Evolutionary conservation across 2,113 vertebrate genomes (phyloP), one percentile per base, ranked within the genome.

Genomic region (Xyrauchen texanus): DNA sequence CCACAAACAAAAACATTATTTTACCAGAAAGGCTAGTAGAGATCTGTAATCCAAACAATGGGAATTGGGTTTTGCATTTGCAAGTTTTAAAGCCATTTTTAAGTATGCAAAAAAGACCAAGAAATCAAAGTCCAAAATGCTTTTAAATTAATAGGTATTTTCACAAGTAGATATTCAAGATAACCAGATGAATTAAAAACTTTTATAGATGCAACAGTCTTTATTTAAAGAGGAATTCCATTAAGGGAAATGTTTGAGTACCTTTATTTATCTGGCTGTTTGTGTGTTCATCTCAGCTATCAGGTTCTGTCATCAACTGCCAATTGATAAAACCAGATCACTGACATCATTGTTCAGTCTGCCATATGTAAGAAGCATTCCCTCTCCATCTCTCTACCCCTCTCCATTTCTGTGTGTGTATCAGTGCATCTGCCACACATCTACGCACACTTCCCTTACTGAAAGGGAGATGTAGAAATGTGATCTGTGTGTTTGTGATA

Each of bases 281-380:
- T 74, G 68, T 71, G 76, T 75, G 51, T 79, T 68, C 74, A 53
- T 80, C 71, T 80, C 88, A 96, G 94, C 92, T 71, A 89, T 95
- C 64, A 90, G 95, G 34, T 95, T 95, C 87, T 95, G 94, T 88
- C 94, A 94, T 46, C 88, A 90, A 90, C 75, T 95, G 95, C 84
- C 93, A 94, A 87, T 88, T 95, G 7, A 94, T 95, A 83, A 95
- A 95, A 80, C 94, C 94, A 12, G 95, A 95, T n/a, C 95, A 94
- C 21, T 95, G 94, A 74, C 94, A 95, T 85, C 94, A 95, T 5
- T 95, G 94, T 45, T 95, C 94, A 5, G 90, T 94, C 34, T 95
- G 95, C 87, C 91, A 94, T 51, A 82, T 91, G 94, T 95, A 90
- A 93, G 94, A 93, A 68, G 13, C 7, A 4, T 60, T 10, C 16